Evolutionary conservation across 1,140 invertebrate genomes (phyloP).

Genomic region (Heterodera schachtii): DNA sequence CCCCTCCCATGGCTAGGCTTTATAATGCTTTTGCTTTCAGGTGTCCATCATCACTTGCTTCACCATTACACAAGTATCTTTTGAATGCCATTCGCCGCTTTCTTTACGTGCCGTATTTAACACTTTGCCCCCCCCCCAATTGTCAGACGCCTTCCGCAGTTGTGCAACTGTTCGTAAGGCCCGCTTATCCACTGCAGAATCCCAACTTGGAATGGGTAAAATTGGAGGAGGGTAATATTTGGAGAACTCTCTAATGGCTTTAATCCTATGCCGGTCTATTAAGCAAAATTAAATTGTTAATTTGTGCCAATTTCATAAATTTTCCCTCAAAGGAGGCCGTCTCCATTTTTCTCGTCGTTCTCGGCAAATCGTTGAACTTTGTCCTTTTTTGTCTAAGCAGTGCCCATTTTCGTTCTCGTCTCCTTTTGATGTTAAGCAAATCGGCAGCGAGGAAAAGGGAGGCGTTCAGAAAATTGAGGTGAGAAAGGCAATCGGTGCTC

Average conservation of each 20-base stretch:
- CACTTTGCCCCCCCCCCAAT: no score
- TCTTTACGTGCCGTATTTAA: no score
- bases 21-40: no score
- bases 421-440: constrained; percentile 34
- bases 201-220: constrained; percentile 32
- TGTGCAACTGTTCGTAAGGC: constrained; percentile 29
- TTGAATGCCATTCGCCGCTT: background rate
- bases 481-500: background rate
- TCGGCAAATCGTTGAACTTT: constrained; percentile 51
- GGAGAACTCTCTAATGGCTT: no score
- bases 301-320: background rate
- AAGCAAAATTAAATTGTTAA: background rate
- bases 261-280: no score
- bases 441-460: constrained; percentile 30
- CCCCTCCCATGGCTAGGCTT: no score
- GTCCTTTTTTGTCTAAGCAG: constrained; percentile 47
- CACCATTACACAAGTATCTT: constrained; percentile 45
- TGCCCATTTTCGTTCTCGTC: constrained; percentile 37
- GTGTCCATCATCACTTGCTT: constrained; percentile 48
- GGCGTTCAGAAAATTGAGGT: background rate
- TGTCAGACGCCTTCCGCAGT: constrained; percentile 43
- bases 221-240: no score
- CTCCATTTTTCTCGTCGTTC: constrained; percentile 36
- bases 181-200: constrained; percentile 10
- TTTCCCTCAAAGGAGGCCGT: constrained; percentile 24